phyloP scores from a whole-genome alignment of 2,113 vertebrate species.

The Eidolon helvum region DNA sequence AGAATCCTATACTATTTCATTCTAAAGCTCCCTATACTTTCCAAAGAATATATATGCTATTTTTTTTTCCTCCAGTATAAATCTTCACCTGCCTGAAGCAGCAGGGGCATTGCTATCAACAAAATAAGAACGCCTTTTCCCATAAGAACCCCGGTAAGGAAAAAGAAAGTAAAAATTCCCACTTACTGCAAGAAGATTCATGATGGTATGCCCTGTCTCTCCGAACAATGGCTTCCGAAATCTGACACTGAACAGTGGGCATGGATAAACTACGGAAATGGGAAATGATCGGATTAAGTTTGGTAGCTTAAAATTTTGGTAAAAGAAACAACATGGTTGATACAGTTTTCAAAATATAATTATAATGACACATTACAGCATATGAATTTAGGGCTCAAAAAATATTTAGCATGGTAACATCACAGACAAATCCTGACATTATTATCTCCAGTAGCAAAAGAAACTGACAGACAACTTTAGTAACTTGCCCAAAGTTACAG shows the following conservation, averaged over 20 bases:
- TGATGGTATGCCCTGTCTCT: slow-evolving; percentile 99
- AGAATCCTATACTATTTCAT: background rate
- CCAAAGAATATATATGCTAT: background rate
- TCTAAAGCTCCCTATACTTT: slow-evolving; percentile 7
- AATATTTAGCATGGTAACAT: background rate
- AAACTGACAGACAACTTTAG: slow-evolving; percentile 4
- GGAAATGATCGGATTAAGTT: slow-evolving; percentile 46
- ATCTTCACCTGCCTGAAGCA: slow-evolving; percentile 22
- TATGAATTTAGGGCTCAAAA: background rate
- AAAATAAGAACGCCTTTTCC: slow-evolving; percentile 32
- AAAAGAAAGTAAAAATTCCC: background rate
- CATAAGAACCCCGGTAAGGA: background rate
- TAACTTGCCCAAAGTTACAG: background rate
- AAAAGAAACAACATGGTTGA: slow-evolving; percentile 1
- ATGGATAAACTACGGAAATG: slow-evolving; percentile 93
- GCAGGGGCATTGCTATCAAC: background rate
- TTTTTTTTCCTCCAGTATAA: slow-evolving; percentile 1
- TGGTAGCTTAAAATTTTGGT: slow-evolving; percentile 29
- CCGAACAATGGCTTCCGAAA: slow-evolving; percentile 98
- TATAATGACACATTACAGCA: background rate
- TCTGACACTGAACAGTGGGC: slow-evolving; percentile 97
- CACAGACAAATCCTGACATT: slow-evolving; percentile 13
- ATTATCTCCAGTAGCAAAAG: slow-evolving; percentile 19
- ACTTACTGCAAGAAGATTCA: slow-evolving; percentile 98
- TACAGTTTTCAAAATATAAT: slow-evolving; percentile 41